Evolutionary conservation across 2,888 invertebrate species (phyloP), one percentile per base, ranked within the genome.

Genomic region (Artemia sinica): DNA sequence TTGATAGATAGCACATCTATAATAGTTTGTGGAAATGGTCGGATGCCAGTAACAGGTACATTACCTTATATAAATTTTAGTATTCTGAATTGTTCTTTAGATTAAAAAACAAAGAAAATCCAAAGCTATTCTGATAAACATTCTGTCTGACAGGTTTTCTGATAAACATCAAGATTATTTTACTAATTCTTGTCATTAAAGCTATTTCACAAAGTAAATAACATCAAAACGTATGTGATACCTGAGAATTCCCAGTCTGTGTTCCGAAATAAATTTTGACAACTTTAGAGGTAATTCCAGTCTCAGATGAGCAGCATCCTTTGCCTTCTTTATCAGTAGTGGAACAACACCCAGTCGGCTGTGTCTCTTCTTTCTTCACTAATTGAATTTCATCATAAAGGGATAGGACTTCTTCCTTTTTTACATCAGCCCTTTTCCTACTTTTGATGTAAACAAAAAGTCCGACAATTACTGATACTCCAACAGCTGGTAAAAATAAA

Each of bases 241-340:
- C 75, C 71, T 75, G 74, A 12, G 76, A 72, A 52, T 73, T 76
- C 69, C 76, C 76, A 49, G 75, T 74, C 69, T 76, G 74, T 8
- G 75, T 74, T 10, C 74, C 76, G 72, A 74, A 76, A 67, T 75
- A 74, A 18, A 76, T 74, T 67, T 72, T 72, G n/a, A 75, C 70
- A 11, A 58, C n/a, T 28, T n/a, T n/a, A 18, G 63, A 58, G 14
- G 28, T 28, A 58, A 28, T 28, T 8, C n/a, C 14, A n/a, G n/a
- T 8, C 63, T 58, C 63, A 18, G 63, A 58, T 9, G 63, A 58
- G 28, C 58, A 58, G 10, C 63, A 58, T n/a, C 63, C 63, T 58
- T 28, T 28, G n/a, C 63, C 63, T 58, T 28, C 63, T 58, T 28
- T 28, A 10, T 58, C 63, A n/a, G 63, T 58, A 18, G 63, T 18